Evolutionary conservation across 2,113 vertebrate species (phyloP).

Genomic region (Cettia cetti): DNA sequence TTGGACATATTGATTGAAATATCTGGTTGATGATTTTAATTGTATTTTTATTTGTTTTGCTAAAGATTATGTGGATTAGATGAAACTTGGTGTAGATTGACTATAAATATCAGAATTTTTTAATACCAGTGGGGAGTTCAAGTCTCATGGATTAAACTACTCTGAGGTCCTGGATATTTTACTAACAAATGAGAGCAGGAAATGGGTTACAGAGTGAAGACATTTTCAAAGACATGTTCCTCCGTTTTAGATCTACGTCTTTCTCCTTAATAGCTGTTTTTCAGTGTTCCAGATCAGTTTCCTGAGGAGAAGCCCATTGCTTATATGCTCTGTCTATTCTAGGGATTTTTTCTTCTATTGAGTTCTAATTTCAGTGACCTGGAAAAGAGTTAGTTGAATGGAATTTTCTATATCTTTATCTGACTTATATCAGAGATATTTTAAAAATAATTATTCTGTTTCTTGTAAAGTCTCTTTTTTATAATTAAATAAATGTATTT

Average conservation of each 20-base stretch:
- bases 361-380: background rate
- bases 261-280: background rate
- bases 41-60: background rate
- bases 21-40: background rate
- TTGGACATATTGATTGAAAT: background rate
- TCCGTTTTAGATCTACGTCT: accelerated
- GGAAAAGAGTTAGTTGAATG: background rate
- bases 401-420: background rate
- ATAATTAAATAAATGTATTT: background rate
- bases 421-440: background rate
- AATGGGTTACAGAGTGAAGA: background rate
- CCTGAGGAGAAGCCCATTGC: background rate
- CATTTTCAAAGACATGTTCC: background rate
- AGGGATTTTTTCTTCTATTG: background rate
- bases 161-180: background rate
- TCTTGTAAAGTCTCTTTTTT: background rate
- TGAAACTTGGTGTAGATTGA: background rate
- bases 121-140: background rate
- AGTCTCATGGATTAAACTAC: background rate
- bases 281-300: background rate
- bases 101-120: background rate
- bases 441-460: background rate
- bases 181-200: background rate
- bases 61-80: background rate
- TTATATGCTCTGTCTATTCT: background rate